These are phyloP conservation scores for Isotomurus palustris DNA, from an alignment of 2,888 invertebrate species.

Conservation along the genomic window DNA sequence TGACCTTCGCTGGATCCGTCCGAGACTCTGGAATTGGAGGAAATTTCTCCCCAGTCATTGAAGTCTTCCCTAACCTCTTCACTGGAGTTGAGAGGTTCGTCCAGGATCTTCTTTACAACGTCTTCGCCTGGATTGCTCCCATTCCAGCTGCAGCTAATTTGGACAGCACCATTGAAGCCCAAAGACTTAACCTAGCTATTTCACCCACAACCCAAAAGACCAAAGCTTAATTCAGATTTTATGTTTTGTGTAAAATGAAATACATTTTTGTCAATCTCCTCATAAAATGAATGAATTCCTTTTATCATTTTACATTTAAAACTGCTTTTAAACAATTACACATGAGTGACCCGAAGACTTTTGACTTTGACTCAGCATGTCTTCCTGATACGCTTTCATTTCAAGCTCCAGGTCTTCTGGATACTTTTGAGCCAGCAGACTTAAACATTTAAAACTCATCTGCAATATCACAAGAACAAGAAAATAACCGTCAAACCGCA, in stretches of 20 bases:
- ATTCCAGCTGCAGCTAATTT: conserved; percentile 9
- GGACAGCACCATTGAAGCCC: background rate
- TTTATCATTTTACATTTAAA: too few species aligned
- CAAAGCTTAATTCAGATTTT: background rate
- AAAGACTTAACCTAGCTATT: too few species aligned
- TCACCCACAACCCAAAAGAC: background rate
- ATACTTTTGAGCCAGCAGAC: conserved; percentile 18
- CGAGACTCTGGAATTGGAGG: conserved; percentile 32
- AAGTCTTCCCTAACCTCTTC: conserved; percentile 39
- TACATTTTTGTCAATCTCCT: too few species aligned
- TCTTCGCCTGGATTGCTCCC: conserved; percentile 21
- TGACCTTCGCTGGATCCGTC: conserved; percentile 33
- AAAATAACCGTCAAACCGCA: background rate
- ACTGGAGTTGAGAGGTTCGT: conserved; percentile 26
- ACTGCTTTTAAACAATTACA: too few species aligned
- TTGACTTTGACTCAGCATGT: background rate
- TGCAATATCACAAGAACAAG: conserved; percentile 4
- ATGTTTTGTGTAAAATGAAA: background rate
- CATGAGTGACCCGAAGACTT: background rate
- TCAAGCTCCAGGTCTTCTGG: conserved; percentile 23
- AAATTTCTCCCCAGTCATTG: conserved; percentile 33
- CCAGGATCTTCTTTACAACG: conserved; percentile 14
- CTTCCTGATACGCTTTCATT: conserved; percentile 21
- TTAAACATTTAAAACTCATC: conserved; percentile 29
- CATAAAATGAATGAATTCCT: too few species aligned